Percentiles rank a stretch among this genome's conserved stretches.
phyloP scores from a whole-genome alignment of 2,797 vertebrate genomes.

The Paguma larvata region DNA sequence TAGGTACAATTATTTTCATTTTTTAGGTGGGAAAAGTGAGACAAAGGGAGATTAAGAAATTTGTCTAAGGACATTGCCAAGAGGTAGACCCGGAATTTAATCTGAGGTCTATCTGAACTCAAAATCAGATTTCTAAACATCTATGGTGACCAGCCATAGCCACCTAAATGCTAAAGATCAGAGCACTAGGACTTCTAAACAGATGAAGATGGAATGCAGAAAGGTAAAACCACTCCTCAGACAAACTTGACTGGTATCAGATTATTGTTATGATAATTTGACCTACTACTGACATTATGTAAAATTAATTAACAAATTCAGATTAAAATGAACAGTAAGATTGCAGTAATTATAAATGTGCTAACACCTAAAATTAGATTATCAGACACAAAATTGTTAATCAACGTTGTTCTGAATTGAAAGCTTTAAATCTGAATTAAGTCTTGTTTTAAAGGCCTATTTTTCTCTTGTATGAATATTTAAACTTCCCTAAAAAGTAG shows the following conservation, averaged over 20 bases:
- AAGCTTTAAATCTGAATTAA: conserved; percentile 76
- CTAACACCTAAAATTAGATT: conserved; percentile 83
- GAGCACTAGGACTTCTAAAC: background rate
- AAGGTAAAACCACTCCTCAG: background rate
- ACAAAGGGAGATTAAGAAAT: background rate
- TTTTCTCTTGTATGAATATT: conserved; percentile 74
- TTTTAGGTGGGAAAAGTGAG: background rate
- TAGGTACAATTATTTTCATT: background rate
- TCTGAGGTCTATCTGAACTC: background rate
- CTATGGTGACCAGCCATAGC: background rate
- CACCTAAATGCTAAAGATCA: background rate
- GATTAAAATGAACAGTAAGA: conserved; percentile 83
- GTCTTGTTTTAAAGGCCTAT: conserved; percentile 64
- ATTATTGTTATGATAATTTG: conserved; percentile 74
- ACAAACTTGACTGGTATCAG: background rate
- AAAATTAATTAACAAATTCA: conserved; percentile 80
- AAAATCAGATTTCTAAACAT: background rate
- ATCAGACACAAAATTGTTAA: conserved; percentile 73
- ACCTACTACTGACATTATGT: conserved; percentile 78
- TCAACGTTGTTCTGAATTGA: conserved; percentile 76
- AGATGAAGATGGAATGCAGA: background rate
- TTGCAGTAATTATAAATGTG: conserved; percentile 77
- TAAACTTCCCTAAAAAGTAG: conserved; percentile 72
- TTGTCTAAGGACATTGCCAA: background rate
- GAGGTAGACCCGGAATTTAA: background rate